Percentiles rank a stretch among this genome's conserved stretches.
phyloP scores from a whole-genome alignment of 53 echinoderm and acorn worm genomes.

The Antedon mediterranea region DNA sequence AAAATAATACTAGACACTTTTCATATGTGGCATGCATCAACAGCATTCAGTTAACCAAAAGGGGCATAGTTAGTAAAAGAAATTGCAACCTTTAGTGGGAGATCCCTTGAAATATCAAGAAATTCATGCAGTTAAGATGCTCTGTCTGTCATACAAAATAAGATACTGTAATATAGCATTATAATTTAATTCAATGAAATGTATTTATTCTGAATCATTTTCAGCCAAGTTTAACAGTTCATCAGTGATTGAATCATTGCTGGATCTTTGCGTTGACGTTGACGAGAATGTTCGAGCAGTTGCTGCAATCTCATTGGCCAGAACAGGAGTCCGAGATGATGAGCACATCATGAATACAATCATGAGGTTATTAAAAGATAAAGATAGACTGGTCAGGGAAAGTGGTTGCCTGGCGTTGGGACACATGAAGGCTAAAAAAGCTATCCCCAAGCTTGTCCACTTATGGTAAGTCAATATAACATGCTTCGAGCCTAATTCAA shows the following conservation, averaged over 20 bases:
- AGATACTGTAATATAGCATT: not conserved
- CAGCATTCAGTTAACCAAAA: no score
- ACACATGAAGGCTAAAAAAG: constrained; percentile 68
- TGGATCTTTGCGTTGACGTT: constrained; percentile 69
- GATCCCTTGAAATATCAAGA: no score
- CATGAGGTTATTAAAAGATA: constrained; percentile 56
- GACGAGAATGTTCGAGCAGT: constrained; percentile 78
- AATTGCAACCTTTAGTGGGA: no score
- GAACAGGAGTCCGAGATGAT: constrained; percentile 34
- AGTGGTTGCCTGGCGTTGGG: constrained; percentile 89
- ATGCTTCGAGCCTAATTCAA: no score
- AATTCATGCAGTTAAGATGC: constrained; percentile 31
- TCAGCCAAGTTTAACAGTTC: constrained; percentile 71
- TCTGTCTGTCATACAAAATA: not conserved
- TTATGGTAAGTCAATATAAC: constrained; percentile 47
- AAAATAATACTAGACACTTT: no score
- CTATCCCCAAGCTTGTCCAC: constrained; percentile 53
- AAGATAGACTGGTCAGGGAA: constrained; percentile 75
- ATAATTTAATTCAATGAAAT: not conserved
- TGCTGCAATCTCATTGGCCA: constrained; percentile 79
- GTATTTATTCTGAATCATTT: not conserved
- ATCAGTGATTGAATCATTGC: constrained; percentile 73
- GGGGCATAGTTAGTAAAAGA: no score
- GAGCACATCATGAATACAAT: constrained; percentile 40
- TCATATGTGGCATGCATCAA: no score